Evolutionary conservation across 2,113 vertebrate species (phyloP).

Genomic region (Arvicanthis niloticus): DNA sequence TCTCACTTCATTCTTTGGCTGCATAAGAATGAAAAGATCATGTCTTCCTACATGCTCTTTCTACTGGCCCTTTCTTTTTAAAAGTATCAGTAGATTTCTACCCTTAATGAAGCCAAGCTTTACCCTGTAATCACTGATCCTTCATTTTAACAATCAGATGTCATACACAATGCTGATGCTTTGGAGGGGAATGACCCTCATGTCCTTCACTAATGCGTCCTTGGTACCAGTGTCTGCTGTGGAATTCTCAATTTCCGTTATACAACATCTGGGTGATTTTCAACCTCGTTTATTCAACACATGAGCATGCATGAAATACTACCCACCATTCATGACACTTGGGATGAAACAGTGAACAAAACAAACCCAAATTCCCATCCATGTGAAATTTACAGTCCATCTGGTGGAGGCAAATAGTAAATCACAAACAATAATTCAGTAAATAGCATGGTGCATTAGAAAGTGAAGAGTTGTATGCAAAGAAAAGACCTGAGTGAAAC

Average conservation of each 20-base stretch:
- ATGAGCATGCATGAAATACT: not conserved
- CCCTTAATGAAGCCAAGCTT: not conserved
- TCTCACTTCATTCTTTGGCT: not conserved
- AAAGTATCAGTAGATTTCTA: not conserved
- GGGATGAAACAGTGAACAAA: slow-evolving; percentile 35
- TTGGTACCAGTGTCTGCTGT: not conserved
- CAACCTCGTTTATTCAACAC: slow-evolving; percentile 31
- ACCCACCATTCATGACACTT: not conserved
- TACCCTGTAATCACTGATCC: not conserved
- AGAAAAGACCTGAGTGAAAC: not conserved
- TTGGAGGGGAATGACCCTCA: not conserved
- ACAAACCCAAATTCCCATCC: not conserved
- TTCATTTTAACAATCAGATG: not conserved
- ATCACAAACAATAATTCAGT: slow-evolving; percentile 31
- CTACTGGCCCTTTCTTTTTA: not conserved
- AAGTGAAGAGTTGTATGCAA: not conserved
- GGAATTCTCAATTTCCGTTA: not conserved
- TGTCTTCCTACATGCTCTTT: not conserved
- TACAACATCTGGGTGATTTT: slow-evolving; percentile 7
- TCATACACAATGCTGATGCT: not conserved
- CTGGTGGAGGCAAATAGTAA: slow-evolving; percentile 30
- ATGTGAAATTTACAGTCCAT: not conserved
- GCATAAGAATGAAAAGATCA: not conserved
- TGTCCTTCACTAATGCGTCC: not conserved
- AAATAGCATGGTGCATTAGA: not conserved